Base-by-base conservation (phyloP, 2,113 vertebrate species). In the Tupaia chinensis region DNA sequence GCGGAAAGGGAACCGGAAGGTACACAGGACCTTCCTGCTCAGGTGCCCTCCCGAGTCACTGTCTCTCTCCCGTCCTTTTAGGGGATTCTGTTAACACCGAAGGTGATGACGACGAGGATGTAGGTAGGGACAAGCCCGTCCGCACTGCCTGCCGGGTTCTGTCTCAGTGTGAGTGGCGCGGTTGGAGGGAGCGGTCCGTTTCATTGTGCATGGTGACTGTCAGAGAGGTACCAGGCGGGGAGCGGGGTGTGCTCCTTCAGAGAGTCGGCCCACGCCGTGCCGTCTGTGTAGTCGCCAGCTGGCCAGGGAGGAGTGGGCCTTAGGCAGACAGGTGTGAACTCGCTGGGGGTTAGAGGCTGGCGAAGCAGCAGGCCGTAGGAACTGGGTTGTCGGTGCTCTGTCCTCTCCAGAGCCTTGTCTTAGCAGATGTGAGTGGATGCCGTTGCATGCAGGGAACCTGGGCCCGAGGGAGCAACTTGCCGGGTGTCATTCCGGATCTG, bases 111-210 rank as follows among this genome's bases (percentile, higher is more conserved):
- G 97, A 97, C 70, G 97, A 97, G 1, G 97, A 97, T 77, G 53
- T 96, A 93, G 97, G 97, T 98, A 97, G 92, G 97, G 72, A 81
- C 83, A 22, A 65, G 58, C 96, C 87, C 19, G 25, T 93, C 81
- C 82, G 44, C 68, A 58, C n/a, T 54, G 27, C 60, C n/a, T 82
- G 3, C 17, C 85, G 53, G 56, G 25, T 88, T 80, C 73, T 93
- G 34, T 78, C 84, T 91, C 19, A 19, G n/a, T 87, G 29, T n/a
- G 74, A 73, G 29, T 88, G 93, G 89, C 53, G 34, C 44, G 44
- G 5, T 70, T 19, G 74, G 60, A 78, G 27, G 84, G 44, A 44
- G 44, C 44, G 44, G 44, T 44, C 44, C 44, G 44, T 44, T 44
- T 44, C 44, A 44, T 44, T 44, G 44, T 44, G 44, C 44, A 44